Evolutionary conservation across 2,797 vertebrate genomes (phyloP).

Genomic region (Pangasius sanitwongsei): DNA sequence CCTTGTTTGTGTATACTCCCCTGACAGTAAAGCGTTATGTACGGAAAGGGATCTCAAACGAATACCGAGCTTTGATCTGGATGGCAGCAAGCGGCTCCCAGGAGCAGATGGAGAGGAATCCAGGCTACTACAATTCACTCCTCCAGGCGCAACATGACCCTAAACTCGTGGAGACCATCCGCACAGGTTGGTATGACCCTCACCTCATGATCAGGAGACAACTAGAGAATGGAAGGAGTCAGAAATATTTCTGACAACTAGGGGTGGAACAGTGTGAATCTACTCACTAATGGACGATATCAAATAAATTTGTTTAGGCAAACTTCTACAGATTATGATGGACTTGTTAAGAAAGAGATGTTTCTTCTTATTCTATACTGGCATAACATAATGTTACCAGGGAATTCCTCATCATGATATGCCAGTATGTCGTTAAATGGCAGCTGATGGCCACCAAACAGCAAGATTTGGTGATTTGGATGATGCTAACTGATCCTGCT

Average conservation of each 20-base stretch:
- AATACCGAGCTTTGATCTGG: constrained; percentile 89
- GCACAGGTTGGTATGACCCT: constrained; percentile 78
- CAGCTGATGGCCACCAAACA: not conserved
- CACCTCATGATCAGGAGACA: not conserved
- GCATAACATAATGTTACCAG: not conserved
- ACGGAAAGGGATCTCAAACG: constrained; percentile 91
- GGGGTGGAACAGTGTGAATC: not conserved
- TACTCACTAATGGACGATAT: not conserved
- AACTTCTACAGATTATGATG: not conserved
- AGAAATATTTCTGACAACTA: not conserved
- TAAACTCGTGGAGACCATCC: constrained; percentile 85
- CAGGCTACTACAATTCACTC: constrained; percentile 86
- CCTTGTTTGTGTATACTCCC: not conserved
- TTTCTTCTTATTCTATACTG: not conserved
- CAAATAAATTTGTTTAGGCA: not conserved
- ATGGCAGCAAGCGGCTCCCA: constrained; percentile 92
- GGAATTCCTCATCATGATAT: not conserved
- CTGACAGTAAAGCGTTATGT: constrained; percentile 91
- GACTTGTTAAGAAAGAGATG: not conserved
- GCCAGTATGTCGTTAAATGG: not conserved
- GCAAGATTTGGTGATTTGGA: too few species aligned
- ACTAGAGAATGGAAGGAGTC: not conserved
- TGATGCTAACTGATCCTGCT: not conserved
- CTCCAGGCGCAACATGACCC: constrained; percentile 79
- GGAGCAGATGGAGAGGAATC: constrained; percentile 83